These are phyloP conservation scores for Dolichotis patagonum DNA, from an alignment of 2,113 vertebrate genomes.

Conservation along the genomic window DNA sequence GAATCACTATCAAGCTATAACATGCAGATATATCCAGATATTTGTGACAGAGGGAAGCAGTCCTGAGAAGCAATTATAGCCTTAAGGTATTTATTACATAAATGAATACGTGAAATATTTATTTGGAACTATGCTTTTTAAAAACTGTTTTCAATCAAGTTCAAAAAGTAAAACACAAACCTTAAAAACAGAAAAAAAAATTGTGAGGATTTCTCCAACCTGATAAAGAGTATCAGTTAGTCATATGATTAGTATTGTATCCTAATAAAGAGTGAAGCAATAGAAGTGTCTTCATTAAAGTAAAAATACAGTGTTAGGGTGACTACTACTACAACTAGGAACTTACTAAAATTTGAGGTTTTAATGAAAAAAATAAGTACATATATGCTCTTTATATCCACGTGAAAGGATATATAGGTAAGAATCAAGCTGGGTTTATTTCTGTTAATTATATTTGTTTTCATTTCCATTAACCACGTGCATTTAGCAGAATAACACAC, in stretches of 20 bases:
- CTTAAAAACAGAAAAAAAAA: not conserved
- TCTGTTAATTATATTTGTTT: not conserved
- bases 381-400: not conserved
- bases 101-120: not conserved
- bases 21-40: not conserved
- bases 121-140: not conserved
- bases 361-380: not conserved
- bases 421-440: not conserved
- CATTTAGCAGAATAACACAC: not conserved
- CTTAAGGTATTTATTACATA: not conserved
- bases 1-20: not conserved
- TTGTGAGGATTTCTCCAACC: not conserved
- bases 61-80: not conserved
- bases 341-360: not conserved
- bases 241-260: not conserved
- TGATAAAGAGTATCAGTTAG: not conserved
- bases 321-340: too few species aligned
- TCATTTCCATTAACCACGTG: not conserved
- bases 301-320: not conserved
- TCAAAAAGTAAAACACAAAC: not conserved
- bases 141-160: not conserved
- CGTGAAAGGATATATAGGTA: not conserved
- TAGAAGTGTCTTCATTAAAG: not conserved
- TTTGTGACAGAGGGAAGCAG: not conserved
- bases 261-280: not conserved